These are phyloP conservation scores for Drosophila nr. perissopoda DNA, from an alignment of 2,888 invertebrate species.

Conservation along the genomic window DNA sequence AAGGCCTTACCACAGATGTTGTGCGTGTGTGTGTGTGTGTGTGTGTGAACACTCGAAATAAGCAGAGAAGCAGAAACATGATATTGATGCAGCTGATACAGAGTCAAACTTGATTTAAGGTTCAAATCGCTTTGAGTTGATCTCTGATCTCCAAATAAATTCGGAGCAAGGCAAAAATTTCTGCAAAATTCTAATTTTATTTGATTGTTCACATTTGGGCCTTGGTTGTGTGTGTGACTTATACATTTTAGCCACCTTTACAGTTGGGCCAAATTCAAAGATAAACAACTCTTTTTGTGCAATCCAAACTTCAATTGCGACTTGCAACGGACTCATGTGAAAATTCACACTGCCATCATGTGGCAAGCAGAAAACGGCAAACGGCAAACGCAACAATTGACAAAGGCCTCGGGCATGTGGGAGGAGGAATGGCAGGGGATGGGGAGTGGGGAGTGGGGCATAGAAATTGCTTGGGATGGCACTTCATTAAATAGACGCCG, in stretches of 20 bases:
- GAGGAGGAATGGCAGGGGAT: neutral
- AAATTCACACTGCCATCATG: conserved; percentile 70
- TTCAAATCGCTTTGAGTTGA: neutral
- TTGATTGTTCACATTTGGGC: neutral
- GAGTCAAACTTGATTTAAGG: conserved; percentile 6
- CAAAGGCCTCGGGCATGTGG: conserved; percentile 36
- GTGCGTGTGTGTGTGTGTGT: conserved; percentile 1
- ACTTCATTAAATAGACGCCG: conserved; percentile 80
- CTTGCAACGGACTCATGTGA: conserved; percentile 64
- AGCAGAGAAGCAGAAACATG: conserved; percentile 1
- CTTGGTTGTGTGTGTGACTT: conserved; percentile 14
- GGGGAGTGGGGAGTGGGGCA: neutral
- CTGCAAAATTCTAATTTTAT: neutral
- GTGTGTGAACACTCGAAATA: conserved; percentile 13
- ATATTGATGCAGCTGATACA: conserved; percentile 44
- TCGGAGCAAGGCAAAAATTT: neutral
- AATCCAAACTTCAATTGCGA: conserved; percentile 10
- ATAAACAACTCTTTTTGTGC: conserved; percentile 47
- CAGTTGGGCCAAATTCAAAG: conserved; percentile 35
- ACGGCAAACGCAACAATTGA: conserved; percentile 23
- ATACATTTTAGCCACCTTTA: conserved; percentile 10
- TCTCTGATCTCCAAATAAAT: neutral
- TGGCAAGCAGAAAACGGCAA: conserved; percentile 18
- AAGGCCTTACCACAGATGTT: conserved; percentile 15
- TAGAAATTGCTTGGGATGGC: conserved; percentile 58